Evolutionary conservation across 2,888 invertebrate species (phyloP).

Genomic region (Eristalis arbustorum): DNA sequence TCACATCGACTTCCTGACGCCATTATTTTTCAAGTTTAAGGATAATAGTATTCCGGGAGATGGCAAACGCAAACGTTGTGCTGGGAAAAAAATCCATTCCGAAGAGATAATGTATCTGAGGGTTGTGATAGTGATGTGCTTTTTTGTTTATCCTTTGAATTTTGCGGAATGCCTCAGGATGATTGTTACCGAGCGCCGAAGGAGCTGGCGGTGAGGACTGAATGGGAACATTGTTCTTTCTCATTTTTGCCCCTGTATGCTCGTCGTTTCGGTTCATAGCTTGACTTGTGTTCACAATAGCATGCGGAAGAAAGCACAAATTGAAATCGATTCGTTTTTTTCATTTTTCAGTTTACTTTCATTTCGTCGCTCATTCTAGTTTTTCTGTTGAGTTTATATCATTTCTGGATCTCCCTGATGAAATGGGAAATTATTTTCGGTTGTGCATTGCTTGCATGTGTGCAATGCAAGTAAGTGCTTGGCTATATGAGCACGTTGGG

Average conservation of each 20-base stretch:
- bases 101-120: slow-evolving; percentile 27
- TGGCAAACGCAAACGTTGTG: slow-evolving; percentile 46
- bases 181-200: slow-evolving; percentile 8
- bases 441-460: background rate
- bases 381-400: background rate
- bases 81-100: slow-evolving; percentile 18
- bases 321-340: slow-evolving; percentile 65
- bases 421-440: slow-evolving; percentile 10
- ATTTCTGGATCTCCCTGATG: background rate
- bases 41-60: slow-evolving; percentile 59
- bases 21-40: slow-evolving; percentile 65
- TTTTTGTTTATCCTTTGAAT: background rate
- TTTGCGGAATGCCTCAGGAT: slow-evolving; percentile 15
- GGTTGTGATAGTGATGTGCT: slow-evolving; percentile 1
- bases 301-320: slow-evolving; percentile 36
- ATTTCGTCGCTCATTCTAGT: background rate
- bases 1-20: slow-evolving; percentile 58
- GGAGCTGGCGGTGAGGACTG: background rate
- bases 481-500: background rate
- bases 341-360: slow-evolving; percentile 25
- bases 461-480: background rate
- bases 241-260: background rate
- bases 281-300: slow-evolving; percentile 17
- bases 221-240: slow-evolving; percentile 13
- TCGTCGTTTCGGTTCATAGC: slow-evolving; percentile 21